Conservation (phyloP, 2,113 vertebrate species). For the Galeopterus variegatus region DNA sequence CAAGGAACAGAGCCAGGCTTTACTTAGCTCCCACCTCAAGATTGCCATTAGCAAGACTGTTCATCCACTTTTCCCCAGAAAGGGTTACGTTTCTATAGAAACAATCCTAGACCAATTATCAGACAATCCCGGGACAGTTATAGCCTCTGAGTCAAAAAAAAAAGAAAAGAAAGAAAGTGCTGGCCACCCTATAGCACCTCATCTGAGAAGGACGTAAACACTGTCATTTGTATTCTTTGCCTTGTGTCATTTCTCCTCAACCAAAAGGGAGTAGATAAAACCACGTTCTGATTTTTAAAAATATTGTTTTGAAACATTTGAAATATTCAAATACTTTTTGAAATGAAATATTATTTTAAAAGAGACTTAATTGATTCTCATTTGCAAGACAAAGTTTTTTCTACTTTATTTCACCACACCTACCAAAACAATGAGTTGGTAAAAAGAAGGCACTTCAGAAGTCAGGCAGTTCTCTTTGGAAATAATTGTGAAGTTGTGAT, state of each 20-base stretch:
- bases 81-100: background rate
- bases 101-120: too few species aligned
- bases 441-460: slow-evolving; percentile 6
- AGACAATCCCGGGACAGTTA: too few species aligned
- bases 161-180: background rate
- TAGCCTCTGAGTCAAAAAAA: background rate
- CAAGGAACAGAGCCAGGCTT: background rate
- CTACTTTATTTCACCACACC: background rate
- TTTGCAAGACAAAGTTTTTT: background rate
- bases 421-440: slow-evolving; percentile 15
- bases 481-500: background rate
- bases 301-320: slow-evolving; percentile 2
- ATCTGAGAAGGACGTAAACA: background rate
- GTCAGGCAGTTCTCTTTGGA: slow-evolving; percentile 21
- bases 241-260: background rate
- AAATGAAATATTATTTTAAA: background rate
- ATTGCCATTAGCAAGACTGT: background rate
- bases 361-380: background rate
- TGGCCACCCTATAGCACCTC: background rate
- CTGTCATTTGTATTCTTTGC: background rate
- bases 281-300: slow-evolving; percentile 32
- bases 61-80: background rate
- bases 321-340: background rate
- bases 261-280: background rate
- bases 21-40: background rate